Base-by-base conservation (phyloP, 2,888 invertebrate species). In the Tipula unca region DNA sequence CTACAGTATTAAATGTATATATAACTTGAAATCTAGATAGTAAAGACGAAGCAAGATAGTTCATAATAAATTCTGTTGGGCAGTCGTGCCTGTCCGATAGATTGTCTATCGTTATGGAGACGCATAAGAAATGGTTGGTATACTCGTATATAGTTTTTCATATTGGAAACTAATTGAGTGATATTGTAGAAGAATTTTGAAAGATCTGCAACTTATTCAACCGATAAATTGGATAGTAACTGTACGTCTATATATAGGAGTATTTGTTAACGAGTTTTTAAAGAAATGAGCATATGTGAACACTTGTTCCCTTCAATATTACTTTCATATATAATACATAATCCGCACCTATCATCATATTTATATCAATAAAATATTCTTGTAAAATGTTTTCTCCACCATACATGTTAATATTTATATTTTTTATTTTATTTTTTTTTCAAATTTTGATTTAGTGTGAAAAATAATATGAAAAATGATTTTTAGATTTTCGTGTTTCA, bases 391-490 rank as follows among this genome's bases (percentile, higher is more conserved):
- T n/a, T n/a, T n/a, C n/a, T n/a, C n/a, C 25, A 8, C 3, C 1
- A 17, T 3, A 48, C 48, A 48, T 48, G 48, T 48, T 48, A 69
- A 69, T 20, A 32, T 54, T 54, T 54, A n/a, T 54, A 17, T 17
- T 54, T 17, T 5, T 17, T 54, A 17, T 17, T 54, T 48, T 69
- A n/a, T 25, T 20, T 69, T 69, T 69, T 69, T 69, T 0, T 69
- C 69, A 69, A 69, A 69, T 69, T 69, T 69, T 69, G 69, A 69
- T 69, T 69, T 69, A 69, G 25, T 69, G 69, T 69, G 69, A 69
- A 69, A 69, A 69, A n/a, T 48, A n/a, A 48, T n/a, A 48, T 48
- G 48, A 48, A 48, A 48, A 48, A 48, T 48, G 48, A 48, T n/a
- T 48, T 48, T 48, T 48, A 39, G n/a, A 8, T 48, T n/a, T 48